phyloP scores from a whole-genome alignment of 2,888 invertebrate species.

The Hoplodrina ambigua region DNA sequence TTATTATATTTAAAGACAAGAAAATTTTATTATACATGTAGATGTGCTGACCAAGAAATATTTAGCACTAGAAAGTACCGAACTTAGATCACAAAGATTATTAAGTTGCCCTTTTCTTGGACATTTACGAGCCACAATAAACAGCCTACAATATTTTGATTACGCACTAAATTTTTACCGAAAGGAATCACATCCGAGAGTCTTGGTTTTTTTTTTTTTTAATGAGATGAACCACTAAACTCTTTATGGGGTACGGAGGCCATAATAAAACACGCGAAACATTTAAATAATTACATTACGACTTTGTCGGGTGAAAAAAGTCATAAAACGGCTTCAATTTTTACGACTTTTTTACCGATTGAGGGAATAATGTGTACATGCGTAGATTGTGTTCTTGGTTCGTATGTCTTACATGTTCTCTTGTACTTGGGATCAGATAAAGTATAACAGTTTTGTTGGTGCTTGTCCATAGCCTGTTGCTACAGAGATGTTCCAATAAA shows the following conservation, averaged over 20 bases:
- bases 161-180: slow-evolving; percentile 47
- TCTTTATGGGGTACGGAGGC: slow-evolving; percentile 59
- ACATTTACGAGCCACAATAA: slow-evolving; percentile 47
- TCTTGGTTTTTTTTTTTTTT: slow-evolving; percentile 52
- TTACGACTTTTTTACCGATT: slow-evolving; percentile 58
- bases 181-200: slow-evolving; percentile 33
- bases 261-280: slow-evolving; percentile 66
- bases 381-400: slow-evolving; percentile 43
- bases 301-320: slow-evolving; percentile 58
- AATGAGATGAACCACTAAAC: slow-evolving; percentile 62
- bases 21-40: no score
- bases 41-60: background rate
- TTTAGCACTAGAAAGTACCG: slow-evolving; percentile 18
- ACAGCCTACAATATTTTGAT: slow-evolving; percentile 54
- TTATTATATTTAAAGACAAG: no score
- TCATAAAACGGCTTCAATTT: slow-evolving; percentile 57
- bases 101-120: slow-evolving; percentile 12
- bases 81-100: slow-evolving; percentile 44
- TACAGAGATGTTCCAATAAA: background rate
- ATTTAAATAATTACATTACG: slow-evolving; percentile 67
- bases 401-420: slow-evolving; percentile 19
- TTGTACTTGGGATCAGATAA: slow-evolving; percentile 37
- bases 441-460: background rate
- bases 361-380: slow-evolving; percentile 42
- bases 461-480: background rate